Percentiles rank a stretch among this genome's conserved stretches.
phyloP scores from a whole-genome alignment of 2,113 vertebrate species.

The Pyrgilauda ruficollis region DNA sequence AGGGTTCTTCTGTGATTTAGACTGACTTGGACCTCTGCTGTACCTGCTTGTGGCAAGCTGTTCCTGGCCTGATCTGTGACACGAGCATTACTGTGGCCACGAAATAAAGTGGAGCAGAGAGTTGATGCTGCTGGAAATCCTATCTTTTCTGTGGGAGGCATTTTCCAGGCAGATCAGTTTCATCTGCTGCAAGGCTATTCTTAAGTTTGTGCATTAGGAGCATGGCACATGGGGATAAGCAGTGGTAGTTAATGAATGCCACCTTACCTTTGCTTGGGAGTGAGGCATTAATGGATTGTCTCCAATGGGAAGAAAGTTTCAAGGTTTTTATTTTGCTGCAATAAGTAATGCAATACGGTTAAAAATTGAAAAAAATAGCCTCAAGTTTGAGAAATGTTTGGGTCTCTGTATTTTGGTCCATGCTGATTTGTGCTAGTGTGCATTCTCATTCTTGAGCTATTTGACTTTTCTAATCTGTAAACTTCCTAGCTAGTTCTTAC shows the following conservation, averaged over 20 bases:
- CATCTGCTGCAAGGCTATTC: neutral
- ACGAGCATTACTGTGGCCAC: neutral
- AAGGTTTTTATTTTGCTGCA: neutral
- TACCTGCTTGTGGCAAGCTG: neutral
- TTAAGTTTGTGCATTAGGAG: neutral
- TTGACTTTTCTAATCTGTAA: neutral
- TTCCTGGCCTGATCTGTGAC: neutral
- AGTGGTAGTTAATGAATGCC: neutral
- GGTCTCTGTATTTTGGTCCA: rapidly evolving
- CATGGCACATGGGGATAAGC: neutral
- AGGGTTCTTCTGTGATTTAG: neutral
- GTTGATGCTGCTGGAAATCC: neutral
- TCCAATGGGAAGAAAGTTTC: neutral
- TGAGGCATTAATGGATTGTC: neutral
- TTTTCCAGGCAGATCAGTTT: neutral
- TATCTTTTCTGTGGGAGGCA: neutral
- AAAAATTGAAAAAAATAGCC: neutral
- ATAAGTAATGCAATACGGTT: neutral
- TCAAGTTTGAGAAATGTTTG: neutral
- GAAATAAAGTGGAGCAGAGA: neutral
- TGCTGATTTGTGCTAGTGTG: neutral
- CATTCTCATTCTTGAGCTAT: neutral
- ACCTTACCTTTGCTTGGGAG: neutral
- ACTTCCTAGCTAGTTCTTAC: neutral
- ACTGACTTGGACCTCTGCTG: neutral